Evolutionary conservation across 2,113 vertebrate species (phyloP), one percentile per base, ranked within the genome.

Genomic region (Carollia perspicillata): DNA sequence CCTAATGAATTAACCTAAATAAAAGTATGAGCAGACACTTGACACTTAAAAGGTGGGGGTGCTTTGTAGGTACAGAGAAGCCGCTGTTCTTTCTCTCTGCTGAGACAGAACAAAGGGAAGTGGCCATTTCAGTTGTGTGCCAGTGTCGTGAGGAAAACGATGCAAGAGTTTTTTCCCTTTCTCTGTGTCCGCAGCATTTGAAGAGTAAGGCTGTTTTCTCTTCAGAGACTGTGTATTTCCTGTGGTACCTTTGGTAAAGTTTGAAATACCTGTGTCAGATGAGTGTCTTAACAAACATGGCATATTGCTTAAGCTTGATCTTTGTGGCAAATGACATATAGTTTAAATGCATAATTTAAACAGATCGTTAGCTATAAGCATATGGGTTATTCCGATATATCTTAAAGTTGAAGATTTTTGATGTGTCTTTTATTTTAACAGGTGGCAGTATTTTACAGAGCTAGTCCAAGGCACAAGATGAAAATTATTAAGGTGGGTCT

Each of bases 401-500:
- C 53, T 68, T 95, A 23, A 71, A 13, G 0, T 53, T 96, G 80
- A 72, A 97, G 65, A 93, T 69, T 92, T 16, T 88, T 90, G 1
- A 37, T 95, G 33, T 26, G 0, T 94, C 60, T 47, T 97, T 0
- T 90, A 93, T 94, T 84, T 98, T 96, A 75, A 89, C 98, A 99
- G 99, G 98, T 99, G 30, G 98, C 98, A 1, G 99, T 99, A 20
- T 99, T 99, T 97, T 99, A 99, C 97, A 98, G 99, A 98, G 99
- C 99, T 94, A 99, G 99, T 95, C 99, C 99, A 5, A 98, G 99
- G 93, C 99, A 99, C 97, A 99, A 99, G 96, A 98, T 99, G 97
- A 99, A 99, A 98, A 99, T 99, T 63, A 99, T 99, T 89, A 99
- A 99, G 99, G 99, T 99, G 97, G 0, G 98, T 98, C 47, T 84